phyloP scores from a whole-genome alignment of 2,113 vertebrate species.

The Marcusenius ussheri region DNA sequence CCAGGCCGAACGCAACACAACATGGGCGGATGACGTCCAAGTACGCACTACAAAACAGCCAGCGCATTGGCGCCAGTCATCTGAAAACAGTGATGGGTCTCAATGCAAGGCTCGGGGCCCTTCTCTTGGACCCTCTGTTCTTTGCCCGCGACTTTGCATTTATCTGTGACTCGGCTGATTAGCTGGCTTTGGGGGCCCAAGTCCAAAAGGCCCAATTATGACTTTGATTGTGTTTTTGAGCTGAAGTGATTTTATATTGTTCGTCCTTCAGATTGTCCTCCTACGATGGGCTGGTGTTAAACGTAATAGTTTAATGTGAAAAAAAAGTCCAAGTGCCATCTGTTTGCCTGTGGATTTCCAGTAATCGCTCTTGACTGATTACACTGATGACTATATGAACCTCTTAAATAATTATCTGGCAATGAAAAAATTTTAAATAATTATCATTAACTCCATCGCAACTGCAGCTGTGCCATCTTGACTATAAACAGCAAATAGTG shows the following conservation, averaged over 20 bases:
- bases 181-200: constrained; percentile 22
- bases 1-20: background rate
- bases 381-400: constrained; percentile 68
- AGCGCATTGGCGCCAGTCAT: constrained; percentile 30
- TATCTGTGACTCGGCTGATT: constrained; percentile 21
- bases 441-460: constrained; percentile 68
- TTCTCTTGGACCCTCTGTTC: constrained; percentile 2
- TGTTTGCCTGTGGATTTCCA: constrained; percentile 65
- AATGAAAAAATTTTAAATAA: constrained; percentile 60
- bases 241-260: constrained; percentile 53
- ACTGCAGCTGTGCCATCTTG: constrained; percentile 64
- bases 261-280: constrained; percentile 51
- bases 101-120: constrained; percentile 12
- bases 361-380: constrained; percentile 71
- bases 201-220: constrained; percentile 31
- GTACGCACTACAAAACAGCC: constrained; percentile 13
- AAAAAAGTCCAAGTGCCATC: constrained; percentile 57
- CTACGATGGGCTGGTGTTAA: constrained; percentile 55
- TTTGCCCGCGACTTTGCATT: background rate
- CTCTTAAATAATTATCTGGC: constrained; percentile 69
- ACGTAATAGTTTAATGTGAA: constrained; percentile 62
- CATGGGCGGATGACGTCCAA: background rate
- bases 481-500: constrained; percentile 61
- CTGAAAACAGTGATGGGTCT: constrained; percentile 21
- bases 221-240: constrained; percentile 43